Evolutionary conservation across 2,797 vertebrate species (phyloP).

Genomic region (Poeciliopsis presidionis): DNA sequence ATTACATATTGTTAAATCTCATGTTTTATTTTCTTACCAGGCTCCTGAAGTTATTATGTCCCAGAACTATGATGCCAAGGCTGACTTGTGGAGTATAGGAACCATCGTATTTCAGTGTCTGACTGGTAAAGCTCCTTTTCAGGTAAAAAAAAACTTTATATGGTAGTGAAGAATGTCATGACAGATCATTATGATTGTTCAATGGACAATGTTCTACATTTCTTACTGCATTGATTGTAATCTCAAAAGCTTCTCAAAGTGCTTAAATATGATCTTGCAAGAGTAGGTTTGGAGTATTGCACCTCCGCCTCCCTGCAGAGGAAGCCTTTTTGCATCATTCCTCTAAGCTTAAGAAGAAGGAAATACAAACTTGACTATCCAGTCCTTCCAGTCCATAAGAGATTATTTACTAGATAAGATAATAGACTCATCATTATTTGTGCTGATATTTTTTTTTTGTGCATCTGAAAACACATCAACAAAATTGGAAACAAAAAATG

Average conservation of each 20-base stretch:
- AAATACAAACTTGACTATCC: slow-evolving; percentile 2
- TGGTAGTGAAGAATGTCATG: neutral
- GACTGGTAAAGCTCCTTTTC: slow-evolving; percentile 97
- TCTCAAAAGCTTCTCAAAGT: neutral
- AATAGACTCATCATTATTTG: neutral
- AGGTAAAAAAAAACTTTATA: slow-evolving; percentile 78
- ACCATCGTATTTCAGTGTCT: slow-evolving; percentile 98
- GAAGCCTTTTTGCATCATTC: neutral
- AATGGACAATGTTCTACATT: neutral
- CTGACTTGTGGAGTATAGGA: slow-evolving; percentile 98
- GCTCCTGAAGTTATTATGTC: slow-evolving; percentile 99
- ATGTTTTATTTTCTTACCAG: slow-evolving; percentile 63
- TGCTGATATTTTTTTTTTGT: neutral
- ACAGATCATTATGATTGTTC: neutral
- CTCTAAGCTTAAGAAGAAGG: neutral
- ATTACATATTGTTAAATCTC: neutral
- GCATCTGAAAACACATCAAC: neutral
- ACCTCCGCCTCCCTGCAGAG: slow-evolving; percentile 1
- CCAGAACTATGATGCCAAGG: slow-evolving; percentile 97
- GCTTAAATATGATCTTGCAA: neutral
- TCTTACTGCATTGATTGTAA: neutral
- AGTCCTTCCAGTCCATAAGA: neutral
- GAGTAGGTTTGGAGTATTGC: neutral
- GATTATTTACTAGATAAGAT: neutral
- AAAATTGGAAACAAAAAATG: neutral